Base-by-base conservation (phyloP, 2,888 invertebrate species). In the Clusia tigrina region DNA sequence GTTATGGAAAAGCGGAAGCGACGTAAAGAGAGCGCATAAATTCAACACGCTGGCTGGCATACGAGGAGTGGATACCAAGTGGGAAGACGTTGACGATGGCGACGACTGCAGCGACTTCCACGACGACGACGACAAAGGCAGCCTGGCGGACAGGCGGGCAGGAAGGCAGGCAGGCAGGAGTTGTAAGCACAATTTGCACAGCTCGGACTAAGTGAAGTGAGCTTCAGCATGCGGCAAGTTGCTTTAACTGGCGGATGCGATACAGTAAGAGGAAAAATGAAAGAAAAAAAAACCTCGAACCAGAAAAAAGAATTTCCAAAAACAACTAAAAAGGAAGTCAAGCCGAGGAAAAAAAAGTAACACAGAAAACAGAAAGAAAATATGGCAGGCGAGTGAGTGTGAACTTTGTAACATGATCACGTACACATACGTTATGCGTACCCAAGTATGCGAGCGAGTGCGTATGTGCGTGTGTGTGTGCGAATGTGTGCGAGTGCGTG, bases 351-450 rank as follows among this genome's bases (percentile, higher is more conserved):
- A 55, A 37, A 20, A 32, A 18, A 22, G 10, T n/a, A 26, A 37
- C 15, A 55, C 51, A 2, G n/a, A 42, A 18, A 32, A 38, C 6
- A 37, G 48, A 46, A 25, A 57, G 26, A 53, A 54, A 20, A 46
- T 17, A 53, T 48, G n/a, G 12, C 25, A 56, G 51, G 23, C 42
- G 57, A 55, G 20, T n/a, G 53, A 63, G 64, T 64, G 64, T 64
- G 60, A 64, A 64, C 60, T 64, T 48, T 60, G 64, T 64, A 64
- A 64, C 64, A 58, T 46, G 64, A 64, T 57, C 64, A 64, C 64
- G 64, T 64, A 58, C 63, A 54, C 64, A 60, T 64, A 58, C 63
- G 51, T 60, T 60, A 51, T 58, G 52, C 60, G n/a, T n/a, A n/a
- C n/a, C n/a, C n/a, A n/a, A 60, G 54, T 46, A 54, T 60, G 60